These are phyloP conservation scores for Silurus lanzhouensis DNA, from an alignment of 2,797 vertebrate genomes.

Conservation along the genomic window DNA sequence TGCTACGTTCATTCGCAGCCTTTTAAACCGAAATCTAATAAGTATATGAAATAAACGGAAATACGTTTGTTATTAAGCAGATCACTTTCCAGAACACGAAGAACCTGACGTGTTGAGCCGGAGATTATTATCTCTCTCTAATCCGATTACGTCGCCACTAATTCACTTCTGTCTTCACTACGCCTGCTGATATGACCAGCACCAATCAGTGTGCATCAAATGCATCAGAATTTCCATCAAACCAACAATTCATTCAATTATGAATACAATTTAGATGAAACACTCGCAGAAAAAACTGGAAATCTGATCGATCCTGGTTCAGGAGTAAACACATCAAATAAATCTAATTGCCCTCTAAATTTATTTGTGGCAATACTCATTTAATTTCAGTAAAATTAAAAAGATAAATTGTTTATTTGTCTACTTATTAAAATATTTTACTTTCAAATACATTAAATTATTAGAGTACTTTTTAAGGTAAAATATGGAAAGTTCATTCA, in stretches of 20 bases:
- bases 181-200: not conserved
- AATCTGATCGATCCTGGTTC: not conserved
- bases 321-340: not conserved
- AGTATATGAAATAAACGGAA: not conserved
- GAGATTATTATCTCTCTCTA: constrained; percentile 25
- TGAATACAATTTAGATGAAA: not conserved
- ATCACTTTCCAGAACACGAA: constrained; percentile 20
- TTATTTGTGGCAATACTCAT: too few species aligned
- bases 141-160: constrained; percentile 14
- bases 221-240: not conserved
- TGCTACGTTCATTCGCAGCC: constrained; percentile 51
- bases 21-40: constrained; percentile 5
- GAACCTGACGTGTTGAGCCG: constrained; percentile 1
- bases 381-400: not conserved
- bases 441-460: not conserved
- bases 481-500: too few species aligned
- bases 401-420: not conserved
- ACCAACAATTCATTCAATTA: not conserved
- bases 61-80: constrained; percentile 4
- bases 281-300: not conserved
- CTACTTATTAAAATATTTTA: not conserved
- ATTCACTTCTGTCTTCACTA: constrained; percentile 19
- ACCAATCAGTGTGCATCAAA: not conserved
- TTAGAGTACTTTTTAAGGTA: not conserved
- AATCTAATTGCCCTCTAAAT: too few species aligned